These are phyloP conservation scores for Poeciliopsis paucimaculata DNA, from an alignment of 2,797 vertebrate genomes.

Conservation along the genomic window DNA sequence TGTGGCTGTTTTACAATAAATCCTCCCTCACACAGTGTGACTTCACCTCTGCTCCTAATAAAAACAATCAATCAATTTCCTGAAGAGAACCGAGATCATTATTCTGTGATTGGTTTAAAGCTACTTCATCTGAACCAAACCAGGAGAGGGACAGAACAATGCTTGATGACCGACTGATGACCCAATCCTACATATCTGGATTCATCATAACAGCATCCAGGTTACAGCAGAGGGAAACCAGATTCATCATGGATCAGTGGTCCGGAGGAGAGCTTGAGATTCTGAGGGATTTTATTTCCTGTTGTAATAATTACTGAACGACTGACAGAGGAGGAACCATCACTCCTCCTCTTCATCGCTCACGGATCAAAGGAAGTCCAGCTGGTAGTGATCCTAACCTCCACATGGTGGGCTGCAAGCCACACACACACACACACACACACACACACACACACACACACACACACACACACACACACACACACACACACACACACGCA, in stretches of 20 bases:
- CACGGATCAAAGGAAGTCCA: slow-evolving; percentile 74
- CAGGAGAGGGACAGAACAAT: background rate
- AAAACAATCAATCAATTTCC: background rate
- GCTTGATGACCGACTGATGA: background rate
- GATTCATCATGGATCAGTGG: background rate
- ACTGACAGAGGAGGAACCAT: slow-evolving; percentile 41
- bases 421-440: background rate
- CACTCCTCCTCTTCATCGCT: slow-evolving; percentile 25
- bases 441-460: background rate
- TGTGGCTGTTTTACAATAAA: background rate
- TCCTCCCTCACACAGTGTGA: background rate
- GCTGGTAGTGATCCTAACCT: slow-evolving; percentile 77
- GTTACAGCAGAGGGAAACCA: background rate
- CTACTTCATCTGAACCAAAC: background rate
- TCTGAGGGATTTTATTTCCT: slow-evolving; percentile 7
- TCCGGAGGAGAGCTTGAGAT: background rate
- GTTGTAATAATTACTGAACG: slow-evolving; percentile 33
- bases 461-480: no score
- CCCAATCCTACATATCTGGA: background rate
- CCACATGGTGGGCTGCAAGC: slow-evolving; percentile 7
- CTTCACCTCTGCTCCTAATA: background rate
- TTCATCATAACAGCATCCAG: background rate
- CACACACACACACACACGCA: background rate
- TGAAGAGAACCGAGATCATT: background rate
- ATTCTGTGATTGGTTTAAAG: background rate